Evolutionary conservation across 1,140 invertebrate species (phyloP), one percentile per base, ranked within the genome.

Genomic region (Cydia fagiglandana): DNA sequence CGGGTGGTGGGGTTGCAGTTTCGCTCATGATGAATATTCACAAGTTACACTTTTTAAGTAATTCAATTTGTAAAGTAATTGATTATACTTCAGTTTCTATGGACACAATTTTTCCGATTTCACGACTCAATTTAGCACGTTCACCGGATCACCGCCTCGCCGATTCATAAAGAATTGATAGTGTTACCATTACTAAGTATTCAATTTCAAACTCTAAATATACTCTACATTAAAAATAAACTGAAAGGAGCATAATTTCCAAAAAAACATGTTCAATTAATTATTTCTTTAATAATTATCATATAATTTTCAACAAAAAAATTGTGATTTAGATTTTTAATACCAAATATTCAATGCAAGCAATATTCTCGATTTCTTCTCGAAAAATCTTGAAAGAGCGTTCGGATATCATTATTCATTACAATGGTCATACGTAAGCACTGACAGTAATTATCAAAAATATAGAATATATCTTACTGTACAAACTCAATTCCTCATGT

Each of bases 1-100:
- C 96, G 76, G 96, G 95, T 73, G 98, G 97, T 82, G 96, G 96
- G 81, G 94, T 92, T 81, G 93, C 66, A 81, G 80, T 78, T 86
- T 93, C 91, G 78, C 79, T 86, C 90, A 91, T 91, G 74, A 77
- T 89, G 45, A 73, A 68, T 77, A 77, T 73, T 47, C 34, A 20
- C 38, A 77, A 76, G 66, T 70, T 53, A 30, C 53, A 61, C 13
- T 80, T 41, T 56, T 15, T 61, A 61, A 76, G 64, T 47, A 66
- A 76, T 13, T 34, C 61, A 75, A 78, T 74, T 76, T 45, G 81
- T 81, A 73, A 81, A 80, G 78, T 78, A 83, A 84, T 83, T 81
- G 79, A 79, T 82, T 75, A 79, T 77, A 80, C 79, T 77, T 77
- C 24, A 82, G 76, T 64, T 79, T 80, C 24, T 73, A 75, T 76